Evolutionary conservation across 37 sponge, comb jelly and placozoan genomes (phyloP), one percentile per base, ranked within the genome.

Genomic region (Theonella swinhoei): DNA sequence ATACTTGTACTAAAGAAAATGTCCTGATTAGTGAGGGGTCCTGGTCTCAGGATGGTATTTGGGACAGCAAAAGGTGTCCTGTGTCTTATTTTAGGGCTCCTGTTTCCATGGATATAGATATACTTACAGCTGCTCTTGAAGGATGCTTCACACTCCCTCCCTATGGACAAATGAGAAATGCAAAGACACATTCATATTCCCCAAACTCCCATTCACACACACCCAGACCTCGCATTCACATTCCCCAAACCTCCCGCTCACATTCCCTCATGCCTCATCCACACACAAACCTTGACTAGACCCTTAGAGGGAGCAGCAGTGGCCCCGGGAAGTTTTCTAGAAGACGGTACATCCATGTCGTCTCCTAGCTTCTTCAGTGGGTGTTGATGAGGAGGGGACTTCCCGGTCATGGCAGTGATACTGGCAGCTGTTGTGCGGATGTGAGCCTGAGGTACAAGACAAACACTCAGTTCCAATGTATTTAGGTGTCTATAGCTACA

Each of bases 371-470:
- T 65, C 24, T 11, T 65, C 70, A 69, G 11, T 4, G 78, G 35
- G 78, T 43, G 3, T 67, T 22, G 14, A 35, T 28, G 19, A 28
- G 40, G n/a, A 24, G 23, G 42, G 7, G 3, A 80, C 65, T 40
- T 28, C 24, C 89, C 79, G 5, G 79, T 83, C 42, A 89, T 63
- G 3, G 80, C 80, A 2, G 76, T 62, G 42, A 89, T 66, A 40
- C 74, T 82, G 67, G 89, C 79, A 1, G 83, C 36, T 1, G 84
- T 89, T 32, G 84, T 76, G 65, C 70, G 76, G 22, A 83, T 78
- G 79, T 83, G 89, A 7, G 73, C 34, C 64, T 89, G n/a, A n/a
- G n/a, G n/a, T n/a, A n/a, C n/a, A n/a, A n/a, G n/a, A n/a, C n/a
- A n/a, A n/a, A n/a, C n/a, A n/a, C n/a, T n/a, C n/a, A n/a, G n/a